Conservation (phyloP, 2,113 vertebrate species). For the Anhinga anhinga region DNA sequence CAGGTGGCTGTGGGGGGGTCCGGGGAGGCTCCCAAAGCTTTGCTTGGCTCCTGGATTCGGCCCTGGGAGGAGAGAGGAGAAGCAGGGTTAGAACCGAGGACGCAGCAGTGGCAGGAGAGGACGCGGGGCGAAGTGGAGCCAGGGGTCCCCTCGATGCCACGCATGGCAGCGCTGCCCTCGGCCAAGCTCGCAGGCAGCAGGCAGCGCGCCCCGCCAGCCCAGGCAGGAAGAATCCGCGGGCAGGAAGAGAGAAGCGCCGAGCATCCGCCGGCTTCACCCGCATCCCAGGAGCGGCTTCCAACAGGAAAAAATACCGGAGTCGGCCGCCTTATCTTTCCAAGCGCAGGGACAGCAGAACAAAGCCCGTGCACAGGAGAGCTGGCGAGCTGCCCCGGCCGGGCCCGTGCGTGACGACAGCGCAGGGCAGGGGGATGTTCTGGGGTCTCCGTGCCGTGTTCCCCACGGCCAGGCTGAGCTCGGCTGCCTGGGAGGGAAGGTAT, state of each 20-base stretch:
- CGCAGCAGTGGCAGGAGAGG: not conserved
- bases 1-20: fast-evolving
- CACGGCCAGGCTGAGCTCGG: not conserved
- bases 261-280: not conserved
- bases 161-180: not conserved
- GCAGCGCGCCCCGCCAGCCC: not conserved
- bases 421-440: not conserved
- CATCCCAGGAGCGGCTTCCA: not conserved
- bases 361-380: not conserved
- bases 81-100: not conserved
- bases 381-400: not conserved
- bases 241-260: slow-evolving; percentile 38
- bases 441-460: not conserved
- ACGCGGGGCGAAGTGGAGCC: fast-evolving
- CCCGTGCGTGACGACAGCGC: fast-evolving
- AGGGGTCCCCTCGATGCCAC: not conserved
- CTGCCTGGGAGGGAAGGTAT: not conserved
- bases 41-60: not conserved
- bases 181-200: not conserved
- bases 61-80: not conserved
- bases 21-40: not conserved
- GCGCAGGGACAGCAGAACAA: not conserved
- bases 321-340: not conserved
- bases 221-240: not conserved
- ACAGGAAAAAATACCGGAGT: slow-evolving; percentile 55